Percentiles rank a stretch among this genome's conserved stretches.
phyloP scores from a whole-genome alignment of 2,888 invertebrate species.

The Gasteruption jaculator region DNA sequence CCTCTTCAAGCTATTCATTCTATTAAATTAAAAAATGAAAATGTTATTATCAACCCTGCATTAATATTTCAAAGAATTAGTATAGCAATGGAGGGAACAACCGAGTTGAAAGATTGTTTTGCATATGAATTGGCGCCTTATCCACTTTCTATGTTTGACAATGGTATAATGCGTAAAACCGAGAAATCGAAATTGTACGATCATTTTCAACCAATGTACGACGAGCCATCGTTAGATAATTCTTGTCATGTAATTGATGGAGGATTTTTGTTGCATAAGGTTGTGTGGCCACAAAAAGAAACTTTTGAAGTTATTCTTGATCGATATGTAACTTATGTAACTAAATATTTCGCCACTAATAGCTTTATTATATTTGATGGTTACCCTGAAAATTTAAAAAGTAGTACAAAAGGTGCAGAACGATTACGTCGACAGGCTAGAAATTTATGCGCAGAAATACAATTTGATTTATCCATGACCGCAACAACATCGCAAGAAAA shows the following conservation, averaged over 20 bases:
- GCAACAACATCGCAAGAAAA: slow-evolving; percentile 24
- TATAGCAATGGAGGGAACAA: slow-evolving; percentile 16
- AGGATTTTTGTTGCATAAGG: slow-evolving; percentile 36
- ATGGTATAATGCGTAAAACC: slow-evolving; percentile 22
- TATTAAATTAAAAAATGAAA: slow-evolving; percentile 5
- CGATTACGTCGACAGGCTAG: slow-evolving; percentile 22
- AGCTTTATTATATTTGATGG: slow-evolving; percentile 17
- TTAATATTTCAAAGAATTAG: slow-evolving; percentile 24
- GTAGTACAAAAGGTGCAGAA: slow-evolving; percentile 28
- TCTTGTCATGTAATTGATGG: slow-evolving; percentile 31
- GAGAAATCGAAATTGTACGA: slow-evolving; percentile 24
- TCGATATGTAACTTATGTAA: slow-evolving; percentile 30
- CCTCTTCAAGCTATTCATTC: slow-evolving; percentile 22
- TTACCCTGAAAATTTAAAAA: slow-evolving; percentile 14
- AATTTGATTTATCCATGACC: slow-evolving; percentile 21
- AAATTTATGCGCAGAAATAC: slow-evolving; percentile 18
- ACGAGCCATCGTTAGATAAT: slow-evolving; percentile 25
- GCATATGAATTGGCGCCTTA: slow-evolving; percentile 24
- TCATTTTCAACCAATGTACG: slow-evolving; percentile 16
- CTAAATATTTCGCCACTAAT: slow-evolving; percentile 15
- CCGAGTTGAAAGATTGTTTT: slow-evolving; percentile 22
- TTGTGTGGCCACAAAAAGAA: slow-evolving; percentile 36
- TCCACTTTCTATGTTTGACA: slow-evolving; percentile 26
- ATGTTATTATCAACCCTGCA: slow-evolving; percentile 19
- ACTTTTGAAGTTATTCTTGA: slow-evolving; percentile 25